Base-by-base conservation (phyloP, 2,113 vertebrate species). In the Sinocyclocheilus anophthalmus region DNA sequence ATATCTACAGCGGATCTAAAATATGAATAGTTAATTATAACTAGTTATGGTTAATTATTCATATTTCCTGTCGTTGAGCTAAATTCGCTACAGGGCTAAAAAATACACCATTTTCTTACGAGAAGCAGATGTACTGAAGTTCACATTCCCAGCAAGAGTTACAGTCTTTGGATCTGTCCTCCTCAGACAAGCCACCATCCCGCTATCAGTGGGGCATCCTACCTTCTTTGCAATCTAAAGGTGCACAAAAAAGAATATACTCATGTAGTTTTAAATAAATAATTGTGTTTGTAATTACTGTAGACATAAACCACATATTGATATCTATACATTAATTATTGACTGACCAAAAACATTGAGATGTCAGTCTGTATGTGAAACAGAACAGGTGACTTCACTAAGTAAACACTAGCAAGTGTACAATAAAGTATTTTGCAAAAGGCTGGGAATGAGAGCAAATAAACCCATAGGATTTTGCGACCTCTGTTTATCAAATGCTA, bases 121-220 rank as follows among this genome's bases (percentile, higher is more conserved):
- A 45, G 92, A 81, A 26, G 94, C 14, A 81, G 95, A 89, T 78
- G 91, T 33, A 0, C 0, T 0, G 22, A 97, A 0, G 0, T 83
- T 24, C 85, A 96, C 0, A 2, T 90, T 83, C n/a, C 95, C 96
- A 9, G 96, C 97, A 86, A 96, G 0, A 0, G 96, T 97, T 87
- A 99, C 65, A 0, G 45, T 1, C 0, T 33, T 89, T 9, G 98
- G 94, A 33, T 97, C 95, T 0, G 95, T 93, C 63, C 85, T 6
- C 22, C 93, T 96, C 73, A 99, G 90, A 90, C 98, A 99, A 53
- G 22, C 14, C 6, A 92, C 95, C 95, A 99, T 89, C 1, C 0
- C 93, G 0, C 94, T 81, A 13, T 96, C 91, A 2, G 85, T 90
- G 9, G 95, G 94, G 87, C 98, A 99, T 86, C 95, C 96, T 72